These are phyloP conservation scores for Tenebrosternarchus preto DNA, from an alignment of 2,113 vertebrate species.

Conservation along the genomic window DNA sequence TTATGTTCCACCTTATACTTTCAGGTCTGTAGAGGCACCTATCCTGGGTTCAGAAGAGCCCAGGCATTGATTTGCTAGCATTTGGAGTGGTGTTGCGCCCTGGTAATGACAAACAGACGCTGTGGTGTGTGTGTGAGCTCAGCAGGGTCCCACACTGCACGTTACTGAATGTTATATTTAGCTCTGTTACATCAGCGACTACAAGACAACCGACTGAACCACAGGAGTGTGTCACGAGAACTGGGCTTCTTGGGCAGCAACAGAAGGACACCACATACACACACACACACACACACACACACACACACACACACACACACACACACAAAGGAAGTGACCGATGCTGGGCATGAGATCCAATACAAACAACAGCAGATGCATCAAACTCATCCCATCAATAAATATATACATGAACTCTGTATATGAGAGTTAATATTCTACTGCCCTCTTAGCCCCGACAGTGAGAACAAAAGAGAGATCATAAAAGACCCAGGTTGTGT, in stretches of 20 bases:
- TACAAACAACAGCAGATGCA: constrained; percentile 29
- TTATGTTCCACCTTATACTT: background rate
- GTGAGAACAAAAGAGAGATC: too few species aligned
- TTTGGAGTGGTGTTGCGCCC: constrained; percentile 29
- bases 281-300: constrained; percentile 39
- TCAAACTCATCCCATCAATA: background rate
- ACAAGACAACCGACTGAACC: constrained; percentile 59
- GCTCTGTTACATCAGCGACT: constrained; percentile 65
- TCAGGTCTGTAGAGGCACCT: background rate
- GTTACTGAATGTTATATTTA: constrained; percentile 66
- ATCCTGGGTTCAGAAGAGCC: background rate
- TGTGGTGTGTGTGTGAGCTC: constrained; percentile 44
- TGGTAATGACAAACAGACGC: constrained; percentile 59
- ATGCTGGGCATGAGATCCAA: constrained; percentile 27
- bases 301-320: too few species aligned
- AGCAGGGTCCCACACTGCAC: constrained; percentile 43
- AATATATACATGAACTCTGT: background rate
- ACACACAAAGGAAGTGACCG: constrained; percentile 41
- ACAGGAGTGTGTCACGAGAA: constrained; percentile 66
- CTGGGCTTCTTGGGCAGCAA: constrained; percentile 60
- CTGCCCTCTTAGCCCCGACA: constrained; percentile 13
- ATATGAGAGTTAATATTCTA: constrained; percentile 39
- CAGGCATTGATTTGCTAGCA: constrained; percentile 38
- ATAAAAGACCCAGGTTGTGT: too few species aligned
- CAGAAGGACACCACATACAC: constrained; percentile 42